These are phyloP conservation scores for Sebastes goodei DNA, from an alignment of 2,797 vertebrate species.

Conservation along the genomic window DNA sequence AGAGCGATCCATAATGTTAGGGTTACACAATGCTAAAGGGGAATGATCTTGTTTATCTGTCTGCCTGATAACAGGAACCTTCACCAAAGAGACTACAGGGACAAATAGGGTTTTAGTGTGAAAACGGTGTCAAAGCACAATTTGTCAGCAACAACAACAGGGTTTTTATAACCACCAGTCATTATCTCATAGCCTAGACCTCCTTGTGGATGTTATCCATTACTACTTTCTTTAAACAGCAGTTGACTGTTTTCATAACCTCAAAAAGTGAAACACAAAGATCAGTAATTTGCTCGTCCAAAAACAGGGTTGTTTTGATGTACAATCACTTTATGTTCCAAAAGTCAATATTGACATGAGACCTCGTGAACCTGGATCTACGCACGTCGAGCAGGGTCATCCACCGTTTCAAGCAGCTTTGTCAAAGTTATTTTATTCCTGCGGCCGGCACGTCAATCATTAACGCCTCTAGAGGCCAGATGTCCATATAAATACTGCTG, in stretches of 20 bases:
- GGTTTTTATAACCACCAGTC: background rate
- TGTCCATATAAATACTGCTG: conserved; percentile 74
- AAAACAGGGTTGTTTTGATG: conserved; percentile 75
- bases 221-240: background rate
- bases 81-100: conserved; percentile 35
- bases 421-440: conserved; percentile 75
- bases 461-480: conserved; percentile 71
- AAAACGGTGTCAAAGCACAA: conserved; percentile 46
- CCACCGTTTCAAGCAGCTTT: conserved; percentile 53
- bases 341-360: conserved; percentile 82
- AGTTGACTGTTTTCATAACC: conserved; percentile 24
- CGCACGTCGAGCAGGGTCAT: conserved; percentile 70
- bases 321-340: conserved; percentile 59
- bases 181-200: background rate
- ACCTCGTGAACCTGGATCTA: conserved; percentile 70
- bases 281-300: background rate
- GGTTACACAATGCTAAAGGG: conserved; percentile 67
- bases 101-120: conserved; percentile 44
- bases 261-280: conserved; percentile 9
- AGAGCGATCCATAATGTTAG: conserved; percentile 47
- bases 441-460: conserved; percentile 74
- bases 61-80: conserved; percentile 65
- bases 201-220: background rate
- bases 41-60: conserved; percentile 71
- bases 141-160: background rate